Base-by-base conservation (phyloP, 2,797 vertebrate species). In the Remorina albescens region DNA sequence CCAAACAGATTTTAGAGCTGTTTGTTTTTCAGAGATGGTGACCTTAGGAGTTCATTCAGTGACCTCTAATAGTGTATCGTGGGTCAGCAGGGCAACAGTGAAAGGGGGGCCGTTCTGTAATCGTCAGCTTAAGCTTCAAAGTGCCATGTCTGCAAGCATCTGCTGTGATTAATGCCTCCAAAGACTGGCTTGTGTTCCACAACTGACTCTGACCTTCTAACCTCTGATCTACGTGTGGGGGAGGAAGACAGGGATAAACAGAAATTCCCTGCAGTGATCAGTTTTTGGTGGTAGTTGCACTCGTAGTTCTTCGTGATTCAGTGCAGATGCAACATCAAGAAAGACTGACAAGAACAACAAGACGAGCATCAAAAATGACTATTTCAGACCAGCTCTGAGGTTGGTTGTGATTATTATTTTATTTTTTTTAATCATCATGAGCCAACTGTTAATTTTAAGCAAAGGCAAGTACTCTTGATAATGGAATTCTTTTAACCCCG, bases 161-260 rank as follows among this genome's bases (percentile, higher is more conserved):
- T 4, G 4, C 49, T 67, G 23, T 82, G 55, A 81, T 80, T 66
- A 65, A 83, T 66, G 60, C 66, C 55, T 19, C 13, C 21, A 57
- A 62, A 78, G 47, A 54, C 32, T 18, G 18, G 63, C 56, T 65
- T 54, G 41, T 71, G 42, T 53, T 75, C 67, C 46, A 39, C 70
- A 57, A 46, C 16, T 81, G 57, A 75, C 67, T n/a, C n/a, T n/a
- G n/a, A n/a, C n/a, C n/a, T 69, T 64, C 47, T 67, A 62, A 75
- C 74, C 25, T 62, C 39, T 74, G 66, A 70, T 16, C 23, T 23
- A 6, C 21, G 4, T 4, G 2, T n/a, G n/a, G n/a, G 8, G 32
- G 6, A 39, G 41, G 21, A 44, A 19, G 44, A 69, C 28, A 56
- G 32, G 16, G 34, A 44, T 25, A 67, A 67, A 25, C 21, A 58